Conservation (phyloP, 2,797 vertebrate genomes). For the Etheostoma nigrum region DNA sequence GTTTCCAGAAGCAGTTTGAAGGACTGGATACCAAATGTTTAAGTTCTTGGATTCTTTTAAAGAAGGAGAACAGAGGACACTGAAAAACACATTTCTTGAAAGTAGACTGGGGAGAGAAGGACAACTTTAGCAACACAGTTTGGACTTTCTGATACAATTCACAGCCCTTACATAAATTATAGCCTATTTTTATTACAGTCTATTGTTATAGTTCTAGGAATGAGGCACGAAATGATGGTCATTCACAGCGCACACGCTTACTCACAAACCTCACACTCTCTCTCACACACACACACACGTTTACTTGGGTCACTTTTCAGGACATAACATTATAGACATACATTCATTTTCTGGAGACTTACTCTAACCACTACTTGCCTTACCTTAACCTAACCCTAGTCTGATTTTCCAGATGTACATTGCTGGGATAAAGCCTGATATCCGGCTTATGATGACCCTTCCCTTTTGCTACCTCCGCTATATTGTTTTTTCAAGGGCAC, state of each 20-base stretch:
- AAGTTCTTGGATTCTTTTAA: conserved; percentile 29
- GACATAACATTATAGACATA: no score
- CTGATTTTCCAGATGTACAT: no score
- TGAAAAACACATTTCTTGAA: not conserved
- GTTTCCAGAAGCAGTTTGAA: conserved; percentile 7
- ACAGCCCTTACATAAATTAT: conserved; percentile 55
- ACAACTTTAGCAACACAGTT: conserved; percentile 4
- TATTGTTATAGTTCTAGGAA: conserved; percentile 51
- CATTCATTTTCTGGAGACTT: no score
- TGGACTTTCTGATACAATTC: conserved; percentile 7
- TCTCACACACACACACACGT: no score
- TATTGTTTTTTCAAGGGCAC: no score
- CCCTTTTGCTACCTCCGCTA: no score
- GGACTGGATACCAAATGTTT: conserved; percentile 13
- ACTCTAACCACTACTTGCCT: no score
- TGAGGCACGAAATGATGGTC: conserved; percentile 60
- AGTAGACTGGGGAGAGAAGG: not conserved
- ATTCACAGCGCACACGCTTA: conserved; percentile 40
- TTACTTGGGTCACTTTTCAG: no score
- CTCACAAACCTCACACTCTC: not conserved
- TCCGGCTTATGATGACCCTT: no score
- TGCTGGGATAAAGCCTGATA: no score
- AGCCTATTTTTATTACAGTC: no score
- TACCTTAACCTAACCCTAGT: no score
- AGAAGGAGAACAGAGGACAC: conserved; percentile 5